Base-by-base conservation (phyloP, 2,888 invertebrate genomes). In the Petrolisthes cinctipes region DNA sequence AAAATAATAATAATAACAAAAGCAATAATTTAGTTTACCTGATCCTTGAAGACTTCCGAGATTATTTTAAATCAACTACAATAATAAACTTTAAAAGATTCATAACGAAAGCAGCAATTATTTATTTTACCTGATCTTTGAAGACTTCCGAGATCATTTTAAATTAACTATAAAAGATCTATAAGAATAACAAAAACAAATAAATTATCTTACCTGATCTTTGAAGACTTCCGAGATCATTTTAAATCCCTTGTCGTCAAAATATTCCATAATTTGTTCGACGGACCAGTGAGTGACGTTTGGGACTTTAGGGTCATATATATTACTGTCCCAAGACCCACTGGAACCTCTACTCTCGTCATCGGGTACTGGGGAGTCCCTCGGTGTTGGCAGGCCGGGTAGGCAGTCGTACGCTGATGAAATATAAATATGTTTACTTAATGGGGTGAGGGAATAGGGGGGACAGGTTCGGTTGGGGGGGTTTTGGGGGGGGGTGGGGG, bases 231-330 rank as follows among this genome's bases (percentile, higher is more conserved):
- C 94, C 0, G 98, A 97, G 90, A 93, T 92, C 92, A 95, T 95
- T 0, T 96, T 95, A 91, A 94, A 93, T 91, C 97, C 97, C 92
- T 96, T 95, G 91, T 95, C 95, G 1, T 94, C 93, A 92, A 98
- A 96, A 93, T 96, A 98, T 83, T 95, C 94, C 92, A 95, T 96
- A 0, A 98, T 97, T 92, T 98, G 96, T 89, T 96, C 95, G 37
- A 95, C 95, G 0, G 95, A 95, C 98, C 98, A 98, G 91, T 95
- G 94, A 0, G 95, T 94, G 23, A 96, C 96, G 92, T 97, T 96
- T 2, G 97, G 97, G 91, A 96, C 95, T 86, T 93, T 94, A 5
- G 90, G 90, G 76, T 91, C 91, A 83, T 87, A 88, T 23, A 88
- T 84, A 75, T 68, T 81, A 82, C 83, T 85, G 20, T 86, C 90